Evolutionary conservation across 2,113 vertebrate species (phyloP).

Genomic region (Ceyx melanurus): DNA sequence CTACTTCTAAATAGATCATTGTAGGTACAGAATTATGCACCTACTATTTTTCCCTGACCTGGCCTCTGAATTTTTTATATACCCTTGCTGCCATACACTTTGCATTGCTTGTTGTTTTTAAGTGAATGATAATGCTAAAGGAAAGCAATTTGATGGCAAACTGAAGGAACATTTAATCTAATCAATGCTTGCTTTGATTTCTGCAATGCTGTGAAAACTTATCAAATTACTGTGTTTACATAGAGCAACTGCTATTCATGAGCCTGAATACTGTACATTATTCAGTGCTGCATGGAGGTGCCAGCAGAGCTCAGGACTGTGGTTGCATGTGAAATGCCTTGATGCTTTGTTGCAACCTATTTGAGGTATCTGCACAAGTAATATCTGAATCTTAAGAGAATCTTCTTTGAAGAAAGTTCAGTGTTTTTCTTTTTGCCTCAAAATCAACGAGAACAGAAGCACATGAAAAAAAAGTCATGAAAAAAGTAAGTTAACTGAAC

Average conservation of each 20-base stretch:
- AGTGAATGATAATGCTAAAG: neutral
- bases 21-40: neutral
- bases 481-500: neutral
- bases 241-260: neutral
- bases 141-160: neutral
- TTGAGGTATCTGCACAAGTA: neutral
- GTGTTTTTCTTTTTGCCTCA: neutral
- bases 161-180: neutral
- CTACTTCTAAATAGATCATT: neutral
- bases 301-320: neutral
- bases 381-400: neutral
- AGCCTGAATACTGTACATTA: neutral
- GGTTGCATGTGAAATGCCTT: neutral
- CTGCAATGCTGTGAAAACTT: neutral
- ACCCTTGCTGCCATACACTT: neutral
- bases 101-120: neutral
- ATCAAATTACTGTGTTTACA: neutral
- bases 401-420: neutral
- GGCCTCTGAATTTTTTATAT: neutral
- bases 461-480: neutral
- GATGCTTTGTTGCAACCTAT: neutral
- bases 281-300: neutral
- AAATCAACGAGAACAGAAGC: neutral
- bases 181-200: neutral
- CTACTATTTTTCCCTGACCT: neutral